Percentiles rank a stretch among this genome's conserved stretches.
These are phyloP conservation scores for Yponomeuta evonymella DNA, from an alignment of 2,888 invertebrate genomes.

Conservation along the genomic window DNA sequence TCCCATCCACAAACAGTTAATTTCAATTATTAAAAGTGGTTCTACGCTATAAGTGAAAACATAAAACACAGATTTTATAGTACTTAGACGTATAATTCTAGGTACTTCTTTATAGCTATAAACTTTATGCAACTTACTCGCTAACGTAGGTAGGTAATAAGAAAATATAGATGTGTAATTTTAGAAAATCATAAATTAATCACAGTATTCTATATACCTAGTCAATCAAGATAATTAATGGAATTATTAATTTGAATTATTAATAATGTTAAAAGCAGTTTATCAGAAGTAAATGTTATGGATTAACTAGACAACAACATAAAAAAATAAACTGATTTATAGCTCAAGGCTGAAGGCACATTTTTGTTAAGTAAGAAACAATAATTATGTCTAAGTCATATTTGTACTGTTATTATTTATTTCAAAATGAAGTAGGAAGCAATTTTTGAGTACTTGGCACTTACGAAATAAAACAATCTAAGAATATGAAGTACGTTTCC, in stretches of 20 bases:
- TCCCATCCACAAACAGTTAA: not conserved
- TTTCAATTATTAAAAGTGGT: not conserved
- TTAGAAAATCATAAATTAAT: slow-evolving; percentile 59
- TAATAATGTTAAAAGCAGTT: slow-evolving; percentile 19
- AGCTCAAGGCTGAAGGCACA: slow-evolving; percentile 14
- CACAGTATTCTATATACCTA: slow-evolving; percentile 52
- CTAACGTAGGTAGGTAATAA: slow-evolving; percentile 32
- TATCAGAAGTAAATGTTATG: no score
- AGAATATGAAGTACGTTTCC: not conserved
- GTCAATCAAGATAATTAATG: slow-evolving; percentile 32
- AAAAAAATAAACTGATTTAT: not conserved
- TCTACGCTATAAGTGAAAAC: not conserved
- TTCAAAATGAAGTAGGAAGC: not conserved
- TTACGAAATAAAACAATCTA: not conserved
- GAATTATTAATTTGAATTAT: slow-evolving; percentile 51
- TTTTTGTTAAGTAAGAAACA: slow-evolving; percentile 4
- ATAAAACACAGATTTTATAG: slow-evolving; percentile 15
- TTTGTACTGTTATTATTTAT: slow-evolving; percentile 7
- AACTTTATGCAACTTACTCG: slow-evolving; percentile 56
- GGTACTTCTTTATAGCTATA: slow-evolving; percentile 59
- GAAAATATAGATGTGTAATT: slow-evolving; percentile 44
- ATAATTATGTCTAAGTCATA: slow-evolving; percentile 3
- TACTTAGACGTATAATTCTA: slow-evolving; percentile 43
- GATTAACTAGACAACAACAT: slow-evolving; percentile 20
- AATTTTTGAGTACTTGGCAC: slow-evolving; percentile 11